Evolutionary conservation across 2,113 vertebrate genomes (phyloP).

Genomic region (Recurvirostra avosetta): DNA sequence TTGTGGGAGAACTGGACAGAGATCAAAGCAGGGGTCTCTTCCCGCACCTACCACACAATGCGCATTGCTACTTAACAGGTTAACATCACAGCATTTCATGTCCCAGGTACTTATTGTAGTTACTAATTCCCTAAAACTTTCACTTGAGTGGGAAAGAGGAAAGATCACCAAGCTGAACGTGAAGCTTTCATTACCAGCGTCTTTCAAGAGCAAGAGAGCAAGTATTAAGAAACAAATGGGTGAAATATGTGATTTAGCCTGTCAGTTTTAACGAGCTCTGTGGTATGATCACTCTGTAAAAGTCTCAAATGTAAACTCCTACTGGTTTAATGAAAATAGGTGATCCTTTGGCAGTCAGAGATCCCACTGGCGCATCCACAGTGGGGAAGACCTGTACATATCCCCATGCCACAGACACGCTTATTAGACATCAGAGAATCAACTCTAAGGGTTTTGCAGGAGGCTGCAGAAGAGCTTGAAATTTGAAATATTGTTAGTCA

Average conservation of each 20-base stretch:
- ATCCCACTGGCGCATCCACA: neutral
- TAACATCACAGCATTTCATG: neutral
- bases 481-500: neutral
- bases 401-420: fast-evolving
- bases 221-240: neutral
- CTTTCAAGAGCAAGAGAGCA: neutral
- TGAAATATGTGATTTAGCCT: neutral
- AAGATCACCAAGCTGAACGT: neutral
- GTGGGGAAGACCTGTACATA: neutral
- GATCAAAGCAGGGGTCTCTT: neutral
- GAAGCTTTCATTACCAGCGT: neutral
- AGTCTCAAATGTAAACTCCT: neutral
- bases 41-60: neutral
- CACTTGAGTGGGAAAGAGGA: neutral
- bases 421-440: neutral
- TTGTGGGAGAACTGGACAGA: neutral
- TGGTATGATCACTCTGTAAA: neutral
- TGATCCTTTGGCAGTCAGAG: neutral
- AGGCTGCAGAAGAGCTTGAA: neutral
- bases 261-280: neutral
- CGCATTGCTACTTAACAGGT: neutral
- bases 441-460: neutral
- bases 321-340: neutral
- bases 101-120: neutral
- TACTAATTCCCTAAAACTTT: neutral